Conservation (phyloP, 2,888 invertebrate species). For the Synanthedon myopaeformis region DNA sequence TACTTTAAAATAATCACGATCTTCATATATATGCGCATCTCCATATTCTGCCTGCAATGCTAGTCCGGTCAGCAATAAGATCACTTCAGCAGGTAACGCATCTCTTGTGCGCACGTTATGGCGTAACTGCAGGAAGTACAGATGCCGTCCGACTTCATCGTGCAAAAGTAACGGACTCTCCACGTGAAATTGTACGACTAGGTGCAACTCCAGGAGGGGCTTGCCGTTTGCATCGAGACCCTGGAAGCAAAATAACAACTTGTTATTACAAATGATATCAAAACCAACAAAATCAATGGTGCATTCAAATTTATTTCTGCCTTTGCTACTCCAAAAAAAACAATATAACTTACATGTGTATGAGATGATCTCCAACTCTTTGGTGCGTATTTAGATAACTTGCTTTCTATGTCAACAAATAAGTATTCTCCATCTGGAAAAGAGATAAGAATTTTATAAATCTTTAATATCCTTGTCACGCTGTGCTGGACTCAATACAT, state of each 20-base stretch:
- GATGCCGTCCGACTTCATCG: slow-evolving; percentile 91
- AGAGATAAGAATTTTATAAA: slow-evolving; percentile 23
- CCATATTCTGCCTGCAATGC: slow-evolving; percentile 95
- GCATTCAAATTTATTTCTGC: not conserved
- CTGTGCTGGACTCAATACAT: too few relatives aligned
- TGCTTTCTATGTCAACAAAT: slow-evolving; percentile 94
- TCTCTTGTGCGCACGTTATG: slow-evolving; percentile 84
- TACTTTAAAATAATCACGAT: slow-evolving; percentile 76
- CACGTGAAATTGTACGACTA: slow-evolving; percentile 94
- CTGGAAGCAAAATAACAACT: slow-evolving; percentile 54
- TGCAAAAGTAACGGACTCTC: slow-evolving; percentile 90
- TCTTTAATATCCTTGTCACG: not conserved
- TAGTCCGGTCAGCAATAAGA: slow-evolving; percentile 86
- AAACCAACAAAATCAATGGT: not conserved
- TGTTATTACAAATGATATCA: not conserved
- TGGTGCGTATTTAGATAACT: slow-evolving; percentile 95
- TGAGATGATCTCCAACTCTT: slow-evolving; percentile 96
- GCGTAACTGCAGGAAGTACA: slow-evolving; percentile 95
- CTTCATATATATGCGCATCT: slow-evolving; percentile 70
- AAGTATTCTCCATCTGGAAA: slow-evolving; percentile 94
- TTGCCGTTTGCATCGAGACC: slow-evolving; percentile 91
- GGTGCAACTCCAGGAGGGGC: slow-evolving; percentile 88
- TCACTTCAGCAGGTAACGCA: slow-evolving; percentile 71
- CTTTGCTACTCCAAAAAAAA: too few relatives aligned
- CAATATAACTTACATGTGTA: slow-evolving; percentile 78